Conservation (phyloP, 2,888 invertebrate species). For the Pseudococcus viburni region DNA sequence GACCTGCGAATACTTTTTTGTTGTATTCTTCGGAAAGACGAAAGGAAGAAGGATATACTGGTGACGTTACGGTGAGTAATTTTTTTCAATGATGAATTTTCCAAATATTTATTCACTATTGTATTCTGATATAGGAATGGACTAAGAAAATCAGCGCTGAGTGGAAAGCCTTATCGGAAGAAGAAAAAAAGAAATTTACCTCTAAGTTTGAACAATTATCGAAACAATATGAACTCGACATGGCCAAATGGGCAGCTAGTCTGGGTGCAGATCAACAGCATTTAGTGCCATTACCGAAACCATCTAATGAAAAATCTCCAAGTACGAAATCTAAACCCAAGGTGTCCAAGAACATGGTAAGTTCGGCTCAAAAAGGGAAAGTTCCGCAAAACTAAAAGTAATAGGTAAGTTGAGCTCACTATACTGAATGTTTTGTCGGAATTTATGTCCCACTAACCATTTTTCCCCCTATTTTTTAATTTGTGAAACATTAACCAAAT, state of each 20-base stretch:
- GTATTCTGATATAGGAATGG: background rate
- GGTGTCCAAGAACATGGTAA: background rate
- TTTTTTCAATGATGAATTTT: background rate
- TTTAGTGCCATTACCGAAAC: background rate
- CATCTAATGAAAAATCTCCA: background rate
- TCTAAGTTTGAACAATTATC: background rate
- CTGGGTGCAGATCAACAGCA: background rate
- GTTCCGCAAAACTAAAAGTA: slow-evolving; percentile 26
- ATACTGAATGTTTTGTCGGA: slow-evolving; percentile 25
- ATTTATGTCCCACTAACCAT: background rate
- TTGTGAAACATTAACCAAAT: background rate
- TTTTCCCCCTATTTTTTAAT: background rate
- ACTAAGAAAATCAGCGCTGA: background rate
- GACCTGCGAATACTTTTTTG: slow-evolving; percentile 4
- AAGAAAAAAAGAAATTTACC: background rate
- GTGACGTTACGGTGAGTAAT: background rate
- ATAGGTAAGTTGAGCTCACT: background rate
- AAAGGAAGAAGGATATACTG: background rate
- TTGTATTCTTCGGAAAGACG: background rate
- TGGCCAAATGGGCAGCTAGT: slow-evolving; percentile 6
- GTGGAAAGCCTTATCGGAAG: background rate
- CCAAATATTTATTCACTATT: background rate
- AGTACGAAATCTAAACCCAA: background rate
- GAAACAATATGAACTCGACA: background rate
- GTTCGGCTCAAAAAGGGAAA: slow-evolving; percentile 32